Evolutionary conservation across 2,888 invertebrate species (phyloP).

Genomic region (Lutraria lutraria): DNA sequence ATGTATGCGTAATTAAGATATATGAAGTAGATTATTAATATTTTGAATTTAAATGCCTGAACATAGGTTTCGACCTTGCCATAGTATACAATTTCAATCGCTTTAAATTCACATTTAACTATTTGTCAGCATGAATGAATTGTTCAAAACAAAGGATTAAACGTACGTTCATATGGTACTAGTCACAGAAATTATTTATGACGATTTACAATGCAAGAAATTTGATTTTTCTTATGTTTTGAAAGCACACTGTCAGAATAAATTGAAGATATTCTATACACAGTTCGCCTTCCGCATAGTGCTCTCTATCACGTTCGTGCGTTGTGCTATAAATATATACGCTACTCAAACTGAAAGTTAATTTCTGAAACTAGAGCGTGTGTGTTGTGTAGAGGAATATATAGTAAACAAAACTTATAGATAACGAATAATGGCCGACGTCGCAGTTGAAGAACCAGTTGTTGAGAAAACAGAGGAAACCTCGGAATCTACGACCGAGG

Average conservation of each 20-base stretch:
- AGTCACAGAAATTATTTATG: neutral
- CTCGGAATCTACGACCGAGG: neutral
- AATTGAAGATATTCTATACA: slow-evolving; percentile 23
- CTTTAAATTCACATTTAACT: slow-evolving; percentile 25
- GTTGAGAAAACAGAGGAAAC: neutral
- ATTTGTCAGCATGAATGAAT: neutral
- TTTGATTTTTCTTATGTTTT: slow-evolving; percentile 11
- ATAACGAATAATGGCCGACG: slow-evolving; percentile 24
- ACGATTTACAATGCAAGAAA: neutral
- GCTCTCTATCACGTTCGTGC: slow-evolving; percentile 69
- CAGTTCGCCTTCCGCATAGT: slow-evolving; percentile 22
- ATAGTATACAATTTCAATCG: slow-evolving; percentile 22
- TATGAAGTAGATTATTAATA: slow-evolving; percentile 15
- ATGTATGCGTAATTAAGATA: neutral
- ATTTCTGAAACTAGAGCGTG: neutral
- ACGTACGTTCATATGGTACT: neutral
- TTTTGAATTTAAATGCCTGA: slow-evolving; percentile 38
- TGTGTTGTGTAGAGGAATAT: neutral
- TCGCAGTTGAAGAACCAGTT: neutral
- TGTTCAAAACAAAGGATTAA: neutral
- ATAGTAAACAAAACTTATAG: neutral
- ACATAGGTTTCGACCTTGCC: neutral
- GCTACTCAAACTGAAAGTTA: slow-evolving; percentile 24
- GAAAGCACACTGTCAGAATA: slow-evolving; percentile 53
- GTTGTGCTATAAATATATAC: slow-evolving; percentile 50